Base-by-base conservation (phyloP, 2,888 invertebrate species). In the Capitulum mitella region DNA sequence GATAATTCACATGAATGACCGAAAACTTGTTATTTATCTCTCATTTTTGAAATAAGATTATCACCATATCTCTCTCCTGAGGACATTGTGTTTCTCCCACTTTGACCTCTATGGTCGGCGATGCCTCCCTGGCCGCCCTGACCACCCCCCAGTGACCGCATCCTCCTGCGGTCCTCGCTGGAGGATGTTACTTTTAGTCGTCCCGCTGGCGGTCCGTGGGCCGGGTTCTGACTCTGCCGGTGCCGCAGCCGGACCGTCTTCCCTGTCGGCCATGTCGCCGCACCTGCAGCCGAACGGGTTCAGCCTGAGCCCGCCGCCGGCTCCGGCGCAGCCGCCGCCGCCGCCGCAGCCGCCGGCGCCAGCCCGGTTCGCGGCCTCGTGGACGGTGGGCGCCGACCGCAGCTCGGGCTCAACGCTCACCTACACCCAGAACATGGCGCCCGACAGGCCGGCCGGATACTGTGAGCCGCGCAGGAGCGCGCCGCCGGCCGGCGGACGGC, bases 361-460 rank as follows among this genome's bases (percentile, higher is more conserved):
- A 26, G 37, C 37, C 26, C 37, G 10, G n/a, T 58, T n/a, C 58
- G 5, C n/a, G n/a, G 58, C n/a, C 16, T 6, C 78, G 8, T 34
- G 61, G 58, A 5, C 43, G 58, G 12, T n/a, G 79, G 79, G 54
- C 78, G 37, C 77, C 79, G 51, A 80, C 78, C 51, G 79, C 77
- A 26, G 79, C 79, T 29, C 81, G 79, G 80, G 81, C 79, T 80
- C 93, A 86, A 97, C 96, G 43, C 89, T 96, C 79, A 94, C 95
- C 34, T 97, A 97, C 86, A 95, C 95, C 77, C 95, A 95, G 86
- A 94, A 93, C 81, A 92, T 93, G 91, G 92, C 92, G 83, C 91
- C 92, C 26, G 81, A 81, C 51, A 64, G 79, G 19, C 80, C 80
- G 75, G 78, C 79, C 76, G 43, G 29, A 2, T 76, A 43, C 76